phyloP scores from a whole-genome alignment of 2,797 vertebrate genomes.

The Serranus cabrilla region DNA sequence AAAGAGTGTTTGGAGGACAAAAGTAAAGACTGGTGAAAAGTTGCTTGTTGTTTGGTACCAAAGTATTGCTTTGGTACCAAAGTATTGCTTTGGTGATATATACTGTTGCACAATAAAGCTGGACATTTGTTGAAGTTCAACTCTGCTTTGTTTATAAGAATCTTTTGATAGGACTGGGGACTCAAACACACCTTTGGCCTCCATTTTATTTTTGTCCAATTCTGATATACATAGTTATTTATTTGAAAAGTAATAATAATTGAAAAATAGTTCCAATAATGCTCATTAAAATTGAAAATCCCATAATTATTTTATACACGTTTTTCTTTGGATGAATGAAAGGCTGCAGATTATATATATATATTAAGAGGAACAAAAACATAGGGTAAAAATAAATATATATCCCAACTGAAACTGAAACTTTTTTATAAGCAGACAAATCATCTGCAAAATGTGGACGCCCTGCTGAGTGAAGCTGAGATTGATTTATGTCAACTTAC shows the following conservation, averaged over 20 bases:
- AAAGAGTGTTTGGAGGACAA: slow-evolving; percentile 82
- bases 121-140: slow-evolving; percentile 4
- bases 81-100: slow-evolving; percentile 30
- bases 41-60: slow-evolving; percentile 43
- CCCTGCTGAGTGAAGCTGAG: not conserved
- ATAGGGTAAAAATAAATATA: not conserved
- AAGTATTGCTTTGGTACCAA: slow-evolving; percentile 23
- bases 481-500: slow-evolving; percentile 74
- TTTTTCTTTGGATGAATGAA: slow-evolving; percentile 11
- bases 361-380: slow-evolving; percentile 1
- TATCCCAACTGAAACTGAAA: slow-evolving; percentile 13
- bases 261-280: slow-evolving; percentile 21
- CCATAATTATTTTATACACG: no score
- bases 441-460: slow-evolving; percentile 9
- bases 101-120: slow-evolving; percentile 14
- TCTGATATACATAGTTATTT: not conserved
- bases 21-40: slow-evolving; percentile 67
- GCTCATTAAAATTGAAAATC: slow-evolving; percentile 6
- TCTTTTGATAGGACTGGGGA: slow-evolving; percentile 10
- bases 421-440: slow-evolving; percentile 7
- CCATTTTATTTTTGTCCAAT: not conserved
- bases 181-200: not conserved
- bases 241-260: not conserved
- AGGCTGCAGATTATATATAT: not conserved
- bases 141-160: slow-evolving; percentile 21